Evolutionary conservation across 2,888 invertebrate species (phyloP).

Genomic region (Julus scanicus): DNA sequence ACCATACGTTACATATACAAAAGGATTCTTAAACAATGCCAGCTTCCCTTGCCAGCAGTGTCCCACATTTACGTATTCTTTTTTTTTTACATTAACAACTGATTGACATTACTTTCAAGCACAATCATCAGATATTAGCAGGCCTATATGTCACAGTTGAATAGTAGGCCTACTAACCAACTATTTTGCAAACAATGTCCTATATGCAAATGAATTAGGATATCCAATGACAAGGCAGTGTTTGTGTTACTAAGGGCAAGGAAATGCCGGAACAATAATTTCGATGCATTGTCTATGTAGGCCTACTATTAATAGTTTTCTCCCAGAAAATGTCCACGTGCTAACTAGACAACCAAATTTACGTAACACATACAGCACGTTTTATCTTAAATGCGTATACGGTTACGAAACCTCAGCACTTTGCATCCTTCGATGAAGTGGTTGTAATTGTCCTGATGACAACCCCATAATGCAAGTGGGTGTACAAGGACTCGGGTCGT

Average conservation of each 20-base stretch:
- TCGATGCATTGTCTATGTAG: not conserved
- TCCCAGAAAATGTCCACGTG: not conserved
- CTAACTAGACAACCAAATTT: not conserved
- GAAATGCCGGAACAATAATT: not conserved
- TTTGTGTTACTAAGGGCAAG: not conserved
- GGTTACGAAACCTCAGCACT: not conserved
- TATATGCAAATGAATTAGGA: not conserved
- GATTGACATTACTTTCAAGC: conserved; percentile 36
- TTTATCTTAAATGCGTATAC: not conserved
- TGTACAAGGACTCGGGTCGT: conserved; percentile 17
- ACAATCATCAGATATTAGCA: not conserved
- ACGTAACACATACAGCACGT: not conserved
- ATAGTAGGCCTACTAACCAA: not conserved
- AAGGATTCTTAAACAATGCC: conserved; percentile 24
- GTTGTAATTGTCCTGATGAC: conserved; percentile 5
- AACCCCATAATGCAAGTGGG: not conserved
- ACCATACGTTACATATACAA: not conserved
- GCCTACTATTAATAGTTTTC: not conserved
- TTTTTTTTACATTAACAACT: not conserved
- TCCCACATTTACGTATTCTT: not conserved
- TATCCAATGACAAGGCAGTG: not conserved
- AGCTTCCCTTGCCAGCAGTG: not conserved
- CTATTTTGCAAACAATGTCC: conserved; percentile 39
- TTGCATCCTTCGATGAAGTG: conserved; percentile 23
- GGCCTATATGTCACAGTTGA: not conserved